Base-by-base conservation (phyloP, 2,113 vertebrate species). In the Speoplatyrhinus poulsoni region DNA sequence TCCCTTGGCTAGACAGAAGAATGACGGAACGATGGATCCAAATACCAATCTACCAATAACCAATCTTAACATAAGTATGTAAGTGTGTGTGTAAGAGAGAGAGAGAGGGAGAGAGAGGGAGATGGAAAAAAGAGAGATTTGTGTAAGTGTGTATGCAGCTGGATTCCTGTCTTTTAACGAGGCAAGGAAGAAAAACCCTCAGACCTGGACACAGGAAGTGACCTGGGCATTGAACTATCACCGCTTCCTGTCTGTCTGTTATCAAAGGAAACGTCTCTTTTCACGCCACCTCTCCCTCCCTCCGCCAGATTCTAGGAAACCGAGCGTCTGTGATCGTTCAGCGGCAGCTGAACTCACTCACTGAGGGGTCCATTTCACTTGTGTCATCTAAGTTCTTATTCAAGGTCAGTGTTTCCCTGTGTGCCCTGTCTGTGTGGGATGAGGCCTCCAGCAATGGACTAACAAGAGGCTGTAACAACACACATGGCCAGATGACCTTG, bases 1-100 rank as follows among this genome's bases (percentile, higher is more conserved):
- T 72, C 82, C 82, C 87, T 87, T 87, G 89, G 89, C 90, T 91
- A 88, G 85, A 87, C 71, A 73, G 80, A 76, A 9, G 36, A 36
- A 60, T 63, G 49, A 76, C 68, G 19, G 46, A 48, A 62, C 53
- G 47, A 26, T 52, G 7, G 8, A 13, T 3, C 52, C 7, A 54
- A 4, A 54, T 54, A 54, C 52, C 16, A n/a, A 54, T 15, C 12
- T 53, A 53, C 12, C 50, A 52, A n/a, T 53, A 53, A 26, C 26
- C 36, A 32, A n/a, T 59, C 49, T 54, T 46, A 10, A 46, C 11
- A 17, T 67, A 9, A 33, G 52, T 67, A 4, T 46, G 15, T 17
- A 53, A 57, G 46, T 60, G 56, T 60, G 66, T 68, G 10, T 60
- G 13, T 33, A 26, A 50, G 62, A 32, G 46, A 50, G 62, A 48